Base-by-base conservation (phyloP, 2,113 vertebrate species). In the Phasianus colchicus region DNA sequence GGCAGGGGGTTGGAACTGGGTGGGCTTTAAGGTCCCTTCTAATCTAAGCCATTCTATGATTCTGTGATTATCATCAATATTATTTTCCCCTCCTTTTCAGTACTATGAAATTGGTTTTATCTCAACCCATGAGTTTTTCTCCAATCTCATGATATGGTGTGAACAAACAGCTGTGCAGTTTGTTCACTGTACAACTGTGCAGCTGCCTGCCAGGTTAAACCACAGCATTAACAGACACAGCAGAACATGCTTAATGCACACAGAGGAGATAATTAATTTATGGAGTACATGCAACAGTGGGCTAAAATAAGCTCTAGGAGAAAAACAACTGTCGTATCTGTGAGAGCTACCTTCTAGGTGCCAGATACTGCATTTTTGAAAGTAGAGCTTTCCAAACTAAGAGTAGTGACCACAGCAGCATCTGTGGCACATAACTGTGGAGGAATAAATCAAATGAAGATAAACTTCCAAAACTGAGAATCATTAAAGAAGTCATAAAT, bases 371-470 rank as follows among this genome's bases (percentile, higher is more conserved):
- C 15, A 60, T 42, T n/a, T n/a, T n/a, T 17, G 71, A 75, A 91
- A 84, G 5, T 13, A 79, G 29, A 20, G 13, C 6, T 38, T 85
- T 29, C 13, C 57, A 54, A 67, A 75, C 70, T 19, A 54, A 58
- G 36, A 67, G 9, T 36, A 42, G 47, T 40, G 19, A 86, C 30
- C 40, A 45, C 18, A 16, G 16, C 20, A 83, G 25, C 6, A 71
- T 10, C 36, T 58, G 19, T 45, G 30, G 8, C 30, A 58, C 0
- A 0, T 27, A 67, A 63, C 5, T 58, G 4, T 4, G 48, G 21
- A 67, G 8, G 12, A 16, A 75, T 55, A 3, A 84, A 67, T 30
- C 27, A 27, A 66, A 52, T 24, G 71, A 75, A 79, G 91, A 75
- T 18, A 48, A 58, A 78, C 17, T 52, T 48, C 30, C 21, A 47